Conservation (phyloP, 2,888 invertebrate genomes). For the Philereme transversata region DNA sequence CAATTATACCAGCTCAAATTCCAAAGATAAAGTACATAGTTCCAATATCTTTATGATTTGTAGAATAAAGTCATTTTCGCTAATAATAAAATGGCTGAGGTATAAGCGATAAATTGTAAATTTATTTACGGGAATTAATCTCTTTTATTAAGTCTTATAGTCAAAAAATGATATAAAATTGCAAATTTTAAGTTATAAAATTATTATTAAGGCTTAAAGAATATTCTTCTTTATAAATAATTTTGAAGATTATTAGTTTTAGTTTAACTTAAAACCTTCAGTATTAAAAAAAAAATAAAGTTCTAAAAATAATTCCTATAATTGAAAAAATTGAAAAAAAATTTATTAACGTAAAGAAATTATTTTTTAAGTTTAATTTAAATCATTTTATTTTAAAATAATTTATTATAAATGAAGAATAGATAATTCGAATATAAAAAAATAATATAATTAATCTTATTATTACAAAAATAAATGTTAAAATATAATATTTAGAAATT, state of each 20-base stretch:
- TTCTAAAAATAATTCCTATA: constrained; percentile 62
- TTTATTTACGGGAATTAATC: constrained; percentile 82
- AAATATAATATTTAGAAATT: constrained; percentile 63
- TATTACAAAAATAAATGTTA: constrained; percentile 76
- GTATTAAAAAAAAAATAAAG: constrained; percentile 62
- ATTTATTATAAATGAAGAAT: constrained; percentile 74
- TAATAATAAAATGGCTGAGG: constrained; percentile 85
- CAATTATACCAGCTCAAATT: constrained; percentile 74
- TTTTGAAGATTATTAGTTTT: constrained; percentile 87
- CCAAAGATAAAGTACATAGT: constrained; percentile 88
- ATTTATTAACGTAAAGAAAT: constrained; percentile 53
- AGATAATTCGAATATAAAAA: constrained; percentile 82
- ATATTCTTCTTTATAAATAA: constrained; percentile 78
- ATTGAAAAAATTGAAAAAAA: constrained; percentile 56
- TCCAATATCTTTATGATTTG: constrained; percentile 91
- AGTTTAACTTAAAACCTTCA: constrained; percentile 84
- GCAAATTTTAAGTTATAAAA: constrained; percentile 83
- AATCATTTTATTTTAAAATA: constrained; percentile 77
- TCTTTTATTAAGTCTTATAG: constrained; percentile 83
- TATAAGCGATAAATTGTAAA: constrained; percentile 86
- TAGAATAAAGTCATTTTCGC: constrained; percentile 87
- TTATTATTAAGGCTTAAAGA: constrained; percentile 84
- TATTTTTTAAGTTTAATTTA: constrained; percentile 65
- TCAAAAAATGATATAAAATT: constrained; percentile 85
- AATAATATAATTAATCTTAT: constrained; percentile 81